Evolutionary conservation across 64 coral and sea anemone species (phyloP).

Genomic region (Stichodactyla mertensii): DNA sequence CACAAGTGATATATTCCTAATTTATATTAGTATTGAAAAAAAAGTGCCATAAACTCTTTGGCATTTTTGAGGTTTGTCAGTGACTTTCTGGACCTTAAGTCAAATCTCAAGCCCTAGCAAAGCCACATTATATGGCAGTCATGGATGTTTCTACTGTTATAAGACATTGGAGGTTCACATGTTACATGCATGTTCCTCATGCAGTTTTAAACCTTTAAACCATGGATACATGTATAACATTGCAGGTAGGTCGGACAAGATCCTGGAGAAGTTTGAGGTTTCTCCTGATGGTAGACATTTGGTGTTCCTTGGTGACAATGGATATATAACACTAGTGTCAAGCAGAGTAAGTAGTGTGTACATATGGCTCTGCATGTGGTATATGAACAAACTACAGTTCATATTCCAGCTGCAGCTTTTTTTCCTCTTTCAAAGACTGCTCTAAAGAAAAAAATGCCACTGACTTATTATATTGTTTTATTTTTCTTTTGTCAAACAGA

Average conservation of each 20-base stretch:
- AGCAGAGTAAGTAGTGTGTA: conserved; percentile 59
- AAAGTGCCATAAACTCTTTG: too few species aligned
- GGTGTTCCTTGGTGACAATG: conserved; percentile 76
- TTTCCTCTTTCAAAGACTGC: too few species aligned
- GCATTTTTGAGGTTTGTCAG: too few species aligned
- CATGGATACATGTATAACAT: background rate
- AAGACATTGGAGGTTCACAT: background rate
- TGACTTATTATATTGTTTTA: too few species aligned
- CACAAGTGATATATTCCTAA: background rate
- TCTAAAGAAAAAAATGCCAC: too few species aligned
- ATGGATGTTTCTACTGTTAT: too few species aligned
- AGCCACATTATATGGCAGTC: too few species aligned
- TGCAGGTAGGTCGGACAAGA: conserved; percentile 81
- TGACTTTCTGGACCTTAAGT: too few species aligned
- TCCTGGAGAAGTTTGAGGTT: conserved; percentile 72
- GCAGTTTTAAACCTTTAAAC: background rate
- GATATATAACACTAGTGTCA: conserved; percentile 88
- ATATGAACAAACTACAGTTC: background rate
- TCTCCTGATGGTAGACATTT: conserved; percentile 95
- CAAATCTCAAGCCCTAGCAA: too few species aligned
- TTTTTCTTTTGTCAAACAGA: background rate
- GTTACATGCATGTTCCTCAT: background rate
- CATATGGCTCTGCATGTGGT: too few species aligned
- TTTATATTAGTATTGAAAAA: too few species aligned
- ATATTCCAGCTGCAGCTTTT: too few species aligned